phyloP scores from a whole-genome alignment of 2,113 vertebrate genomes.

The Isichthys henryi region DNA sequence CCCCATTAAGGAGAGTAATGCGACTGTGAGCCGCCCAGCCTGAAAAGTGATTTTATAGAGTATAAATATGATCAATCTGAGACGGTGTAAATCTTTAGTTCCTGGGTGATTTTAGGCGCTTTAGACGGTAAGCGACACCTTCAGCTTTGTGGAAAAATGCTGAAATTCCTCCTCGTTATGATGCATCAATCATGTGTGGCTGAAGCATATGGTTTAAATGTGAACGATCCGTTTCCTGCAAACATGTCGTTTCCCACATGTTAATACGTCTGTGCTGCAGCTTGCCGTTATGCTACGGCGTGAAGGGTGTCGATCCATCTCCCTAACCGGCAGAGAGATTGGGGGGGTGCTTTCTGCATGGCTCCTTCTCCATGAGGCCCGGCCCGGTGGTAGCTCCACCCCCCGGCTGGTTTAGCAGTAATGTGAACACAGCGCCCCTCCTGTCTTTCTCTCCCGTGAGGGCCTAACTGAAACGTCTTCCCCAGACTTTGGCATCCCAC shows the following conservation, averaged over 20 bases:
- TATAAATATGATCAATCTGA: background rate
- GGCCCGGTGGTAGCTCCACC: background rate
- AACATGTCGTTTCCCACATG: conserved; percentile 37
- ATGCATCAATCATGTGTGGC: background rate
- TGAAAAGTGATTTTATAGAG: conserved; percentile 3
- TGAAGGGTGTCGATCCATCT: conserved; percentile 22
- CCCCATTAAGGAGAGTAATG: background rate
- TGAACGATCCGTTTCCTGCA: conserved; percentile 29
- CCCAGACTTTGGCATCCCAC: conserved; percentile 23
- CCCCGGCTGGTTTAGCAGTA: background rate
- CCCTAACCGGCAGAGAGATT: background rate
- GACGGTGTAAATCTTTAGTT: background rate
- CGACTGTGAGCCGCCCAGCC: background rate
- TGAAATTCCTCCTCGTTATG: background rate
- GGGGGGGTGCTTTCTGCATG: background rate
- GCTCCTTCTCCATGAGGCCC: background rate
- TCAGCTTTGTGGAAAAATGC: background rate
- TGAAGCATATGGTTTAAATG: conserved; percentile 42
- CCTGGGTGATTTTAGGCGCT: background rate
- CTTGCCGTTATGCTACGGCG: conserved; percentile 27
- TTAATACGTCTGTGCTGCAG: conserved; percentile 25
- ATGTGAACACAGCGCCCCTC: background rate
- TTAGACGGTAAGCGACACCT: background rate
- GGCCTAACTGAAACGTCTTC: background rate
- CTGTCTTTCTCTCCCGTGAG: background rate